These are phyloP conservation scores for Serilophus lunatus DNA, from an alignment of 2,113 vertebrate species.

Conservation along the genomic window DNA sequence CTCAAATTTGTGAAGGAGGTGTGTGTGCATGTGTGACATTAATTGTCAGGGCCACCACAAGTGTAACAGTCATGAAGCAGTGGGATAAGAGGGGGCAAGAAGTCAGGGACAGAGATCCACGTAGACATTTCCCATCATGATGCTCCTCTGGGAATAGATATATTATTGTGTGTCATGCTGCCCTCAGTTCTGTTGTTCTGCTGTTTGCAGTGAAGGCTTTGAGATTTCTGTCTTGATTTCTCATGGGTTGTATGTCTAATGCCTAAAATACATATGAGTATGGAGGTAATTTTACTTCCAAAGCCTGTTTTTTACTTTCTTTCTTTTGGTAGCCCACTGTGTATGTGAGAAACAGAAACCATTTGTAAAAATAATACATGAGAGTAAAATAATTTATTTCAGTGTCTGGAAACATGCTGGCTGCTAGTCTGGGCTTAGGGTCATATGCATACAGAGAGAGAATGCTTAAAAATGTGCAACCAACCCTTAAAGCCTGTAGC, in stretches of 20 bases:
- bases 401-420: background rate
- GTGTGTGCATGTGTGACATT: background rate
- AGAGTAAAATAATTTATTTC: background rate
- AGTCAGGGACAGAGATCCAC: background rate
- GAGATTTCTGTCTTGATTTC: background rate
- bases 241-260: background rate
- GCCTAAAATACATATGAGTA: background rate
- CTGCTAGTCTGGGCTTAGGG: background rate
- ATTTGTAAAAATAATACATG: background rate
- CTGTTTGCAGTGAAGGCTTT: background rate
- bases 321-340: background rate
- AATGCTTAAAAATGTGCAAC: background rate
- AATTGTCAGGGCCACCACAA: background rate
- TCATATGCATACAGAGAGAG: background rate
- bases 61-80: background rate
- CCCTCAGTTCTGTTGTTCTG: background rate
- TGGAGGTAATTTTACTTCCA: background rate
- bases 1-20: background rate
- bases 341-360: background rate
- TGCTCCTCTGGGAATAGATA: background rate
- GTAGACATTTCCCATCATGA: background rate
- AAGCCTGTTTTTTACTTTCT: background rate
- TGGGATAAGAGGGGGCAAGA: background rate
- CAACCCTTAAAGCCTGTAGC: background rate
- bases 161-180: background rate